phyloP scores from a whole-genome alignment of 2,113 vertebrate species.

The Ictidomys tridecemlineatus region DNA sequence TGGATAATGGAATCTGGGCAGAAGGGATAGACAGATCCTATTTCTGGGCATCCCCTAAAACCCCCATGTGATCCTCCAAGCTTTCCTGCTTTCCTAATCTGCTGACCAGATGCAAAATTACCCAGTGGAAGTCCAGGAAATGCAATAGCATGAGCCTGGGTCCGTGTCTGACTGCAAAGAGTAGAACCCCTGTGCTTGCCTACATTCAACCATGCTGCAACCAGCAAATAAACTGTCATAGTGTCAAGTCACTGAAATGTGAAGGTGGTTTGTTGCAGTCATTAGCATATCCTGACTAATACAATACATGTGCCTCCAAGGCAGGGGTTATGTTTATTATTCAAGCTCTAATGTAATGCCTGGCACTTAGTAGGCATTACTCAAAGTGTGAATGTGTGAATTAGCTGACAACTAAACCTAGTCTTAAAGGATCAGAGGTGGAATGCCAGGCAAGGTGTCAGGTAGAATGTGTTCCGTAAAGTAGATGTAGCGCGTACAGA shows the following conservation, averaged over 20 bases:
- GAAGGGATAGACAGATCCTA: background rate
- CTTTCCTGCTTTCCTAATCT: background rate
- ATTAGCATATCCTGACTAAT: background rate
- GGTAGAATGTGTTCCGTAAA: background rate
- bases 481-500: background rate
- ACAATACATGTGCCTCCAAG: constrained; percentile 22
- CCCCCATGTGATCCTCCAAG: background rate
- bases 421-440: constrained; percentile 25
- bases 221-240: constrained; percentile 21
- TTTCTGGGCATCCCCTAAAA: constrained; percentile 13
- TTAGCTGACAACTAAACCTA: background rate
- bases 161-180: background rate
- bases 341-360: background rate
- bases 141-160: background rate
- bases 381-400: constrained; percentile 5
- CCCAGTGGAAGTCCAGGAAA: background rate
- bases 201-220: background rate
- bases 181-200: background rate
- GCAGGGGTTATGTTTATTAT: constrained; percentile 18
- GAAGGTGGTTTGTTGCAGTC: background rate
- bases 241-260: constrained; percentile 7
- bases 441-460: background rate
- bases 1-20: constrained; percentile 53
- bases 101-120: constrained; percentile 23
- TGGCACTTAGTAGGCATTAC: background rate